phyloP scores from a whole-genome alignment of 2,797 vertebrate species.

The Macropus fuliginosus region DNA sequence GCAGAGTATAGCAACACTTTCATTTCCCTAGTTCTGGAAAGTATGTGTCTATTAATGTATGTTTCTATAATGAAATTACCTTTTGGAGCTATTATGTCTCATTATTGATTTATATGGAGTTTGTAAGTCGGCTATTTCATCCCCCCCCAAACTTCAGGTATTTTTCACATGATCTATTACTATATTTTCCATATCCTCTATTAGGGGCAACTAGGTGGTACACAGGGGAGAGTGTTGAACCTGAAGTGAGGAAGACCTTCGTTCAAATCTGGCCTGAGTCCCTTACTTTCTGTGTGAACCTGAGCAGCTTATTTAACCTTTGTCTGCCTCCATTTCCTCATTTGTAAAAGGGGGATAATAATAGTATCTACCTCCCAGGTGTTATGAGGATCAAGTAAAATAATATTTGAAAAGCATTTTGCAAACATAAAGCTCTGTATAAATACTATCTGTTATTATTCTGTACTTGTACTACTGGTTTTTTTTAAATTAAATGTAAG shows the following conservation, averaged over 20 bases:
- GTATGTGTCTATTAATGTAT: neutral
- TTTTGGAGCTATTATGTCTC: neutral
- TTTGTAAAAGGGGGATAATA: neutral
- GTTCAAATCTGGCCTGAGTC: neutral
- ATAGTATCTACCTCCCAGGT: neutral
- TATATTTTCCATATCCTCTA: neutral
- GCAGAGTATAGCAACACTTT: neutral
- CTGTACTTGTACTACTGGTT: neutral
- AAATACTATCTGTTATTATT: neutral
- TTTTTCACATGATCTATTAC: neutral
- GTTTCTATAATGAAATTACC: neutral
- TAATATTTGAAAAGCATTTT: neutral
- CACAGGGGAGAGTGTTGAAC: neutral
- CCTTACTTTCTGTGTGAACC: neutral
- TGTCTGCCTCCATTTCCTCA: neutral
- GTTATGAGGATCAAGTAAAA: neutral
- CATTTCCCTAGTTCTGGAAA: neutral
- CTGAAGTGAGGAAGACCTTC: neutral
- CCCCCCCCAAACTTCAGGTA: neutral
- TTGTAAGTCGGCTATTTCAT: neutral
- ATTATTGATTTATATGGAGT: neutral
- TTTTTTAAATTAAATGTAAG: neutral
- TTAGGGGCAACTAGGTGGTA: neutral
- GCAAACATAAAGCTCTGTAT: neutral
- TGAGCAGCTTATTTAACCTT: neutral